Evolutionary conservation across 2,113 vertebrate species (phyloP), one percentile per base, ranked within the genome.

Genomic region (Xiphophorus maculatus): DNA sequence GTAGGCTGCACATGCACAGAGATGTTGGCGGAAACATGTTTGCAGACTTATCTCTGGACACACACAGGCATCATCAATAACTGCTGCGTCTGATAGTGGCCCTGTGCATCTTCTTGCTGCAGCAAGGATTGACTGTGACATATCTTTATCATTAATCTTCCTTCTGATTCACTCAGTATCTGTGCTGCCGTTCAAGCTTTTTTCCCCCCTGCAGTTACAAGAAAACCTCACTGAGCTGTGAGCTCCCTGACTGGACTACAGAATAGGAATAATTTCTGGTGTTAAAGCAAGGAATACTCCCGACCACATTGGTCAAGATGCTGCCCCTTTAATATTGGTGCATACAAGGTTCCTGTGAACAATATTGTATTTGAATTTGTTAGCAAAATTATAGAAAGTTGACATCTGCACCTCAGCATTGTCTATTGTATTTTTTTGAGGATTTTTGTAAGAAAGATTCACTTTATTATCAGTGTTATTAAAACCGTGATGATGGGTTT

Each of bases 81-180:
- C 69, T 63, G 73, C 65, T 60, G 73, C 28, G 64, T 44, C 66
- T 67, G 61, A 62, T 72, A 33, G 27, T 28, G 27, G 58, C 51
- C 42, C 80, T 86, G 86, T 74, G 60, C 71, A 71, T 72, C 68
- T 77, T 84, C 69, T 70, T 63, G 54, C 70, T 2, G 19, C 40
- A 51, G 77, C 69, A 25, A 51, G 79, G 73, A 75, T 72, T 70
- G 83, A 82, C 69, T 71, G 1, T 79, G 75, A 82, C 83, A 71
- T 78, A 82, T 78, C 76, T 80, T 70, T 71, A 69, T 79, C 88
- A 72, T 80, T 67, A 69, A 74, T 89, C 85, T 79, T 74, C 37
- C 63, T 48, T 80, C 70, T 81, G 76, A 86, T 83, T 86, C 81
- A 74, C 70, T 86, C 65, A 44, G 76, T 78, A 40, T 66, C 74